Evolutionary conservation across 2,888 invertebrate genomes (phyloP), one percentile per base, ranked within the genome.

Genomic region (Dynastes maya): DNA sequence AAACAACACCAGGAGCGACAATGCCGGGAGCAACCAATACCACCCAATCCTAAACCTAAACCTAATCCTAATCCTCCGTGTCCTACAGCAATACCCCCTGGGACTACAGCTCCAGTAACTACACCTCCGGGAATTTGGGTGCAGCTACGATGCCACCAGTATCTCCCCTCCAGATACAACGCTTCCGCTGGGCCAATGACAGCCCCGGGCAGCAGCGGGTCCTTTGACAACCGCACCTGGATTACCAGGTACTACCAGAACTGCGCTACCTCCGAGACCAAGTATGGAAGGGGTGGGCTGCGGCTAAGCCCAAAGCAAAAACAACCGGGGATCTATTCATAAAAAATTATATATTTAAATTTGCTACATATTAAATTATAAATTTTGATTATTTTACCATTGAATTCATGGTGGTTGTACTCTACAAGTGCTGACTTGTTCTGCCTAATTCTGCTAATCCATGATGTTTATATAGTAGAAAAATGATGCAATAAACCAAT

Each of bases 111-210:
- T 58, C 85, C 85, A 76, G 84, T 84, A 55, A 87, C 84, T 65
- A 84, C 86, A 78, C 87, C 87, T 75, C 88, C 86, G 27, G 86
- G 84, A 77, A 84, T 83, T 77, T n/a, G n/a, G 87, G 78, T 87
- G 89, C 22, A 86, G 88, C 81, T 84, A 87, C 63, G 84, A 89
- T 55, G 85, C 89, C 64, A 86, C 90, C 80, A 89, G 88, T 82
- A 88, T 86, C 1, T 88, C 90, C 74, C 89, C 65, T 88, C 89
- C 37, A 88, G 89, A 13, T 89, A 89, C 58, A 89, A 89, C 40
- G 89, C 89, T 65, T 85, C 88, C 76, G 90, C 88, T 40, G 87
- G 88, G 74, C 88, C 88, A 8, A 84, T 63, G 2, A 86, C 78
- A 9, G 74, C 76, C 27, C 76, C 76, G n/a, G n/a, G 63, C 76